Conservation (phyloP, 2,113 vertebrate genomes). For the Protobothrops mucrosquamatus region DNA sequence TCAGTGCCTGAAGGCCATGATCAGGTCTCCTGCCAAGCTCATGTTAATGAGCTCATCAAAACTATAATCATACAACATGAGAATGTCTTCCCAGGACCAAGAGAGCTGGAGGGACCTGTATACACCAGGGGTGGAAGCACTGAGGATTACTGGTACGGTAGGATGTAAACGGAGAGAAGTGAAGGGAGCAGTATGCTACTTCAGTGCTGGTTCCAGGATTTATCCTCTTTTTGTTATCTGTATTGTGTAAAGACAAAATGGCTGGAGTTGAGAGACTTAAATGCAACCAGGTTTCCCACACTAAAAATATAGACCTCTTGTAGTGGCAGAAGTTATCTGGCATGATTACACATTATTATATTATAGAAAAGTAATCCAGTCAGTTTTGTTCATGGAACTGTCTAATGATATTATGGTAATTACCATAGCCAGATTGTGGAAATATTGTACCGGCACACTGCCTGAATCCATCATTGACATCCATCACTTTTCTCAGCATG, state of each 20-base stretch:
- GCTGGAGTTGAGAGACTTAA: background rate
- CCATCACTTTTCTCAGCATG: background rate
- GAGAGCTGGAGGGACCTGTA: slow-evolving; percentile 87
- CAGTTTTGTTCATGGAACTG: slow-evolving; percentile 20
- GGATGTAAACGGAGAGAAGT: background rate
- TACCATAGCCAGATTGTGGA: slow-evolving; percentile 20
- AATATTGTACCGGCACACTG: background rate
- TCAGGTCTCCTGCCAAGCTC: slow-evolving; percentile 97
- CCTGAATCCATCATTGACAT: background rate
- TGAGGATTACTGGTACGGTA: slow-evolving; percentile 91
- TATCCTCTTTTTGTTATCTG: background rate
- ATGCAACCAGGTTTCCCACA: background rate
- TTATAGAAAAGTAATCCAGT: slow-evolving; percentile 27
- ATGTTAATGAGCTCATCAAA: slow-evolving; percentile 98
- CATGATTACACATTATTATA: background rate
- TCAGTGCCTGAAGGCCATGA: slow-evolving; percentile 93
- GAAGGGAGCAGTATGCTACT: background rate
- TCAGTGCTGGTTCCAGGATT: slow-evolving; percentile 22
- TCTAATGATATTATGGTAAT: slow-evolving; percentile 26
- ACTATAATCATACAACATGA: slow-evolving; percentile 98
- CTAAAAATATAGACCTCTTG: slow-evolving; percentile 15
- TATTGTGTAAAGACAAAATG: background rate
- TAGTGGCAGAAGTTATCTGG: slow-evolving; percentile 17
- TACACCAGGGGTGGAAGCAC: slow-evolving; percentile 81
- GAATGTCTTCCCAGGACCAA: slow-evolving; percentile 85